Conservation (phyloP, 64 coral and sea anemone genomes). For the Montipora sp. region DNA sequence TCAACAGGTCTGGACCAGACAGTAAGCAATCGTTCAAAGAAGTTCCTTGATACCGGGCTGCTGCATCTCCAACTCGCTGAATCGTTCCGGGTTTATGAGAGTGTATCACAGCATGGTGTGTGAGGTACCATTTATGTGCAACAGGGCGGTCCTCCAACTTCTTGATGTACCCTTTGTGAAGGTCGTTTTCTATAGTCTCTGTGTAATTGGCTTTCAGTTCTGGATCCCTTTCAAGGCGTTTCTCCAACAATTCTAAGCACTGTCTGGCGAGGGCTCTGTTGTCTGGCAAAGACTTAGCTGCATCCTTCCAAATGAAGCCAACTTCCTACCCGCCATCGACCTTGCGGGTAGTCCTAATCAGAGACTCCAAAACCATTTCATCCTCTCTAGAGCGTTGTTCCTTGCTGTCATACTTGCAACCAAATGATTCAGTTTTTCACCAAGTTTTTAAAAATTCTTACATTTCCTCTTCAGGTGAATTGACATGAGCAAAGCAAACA, state of each 20-base stretch:
- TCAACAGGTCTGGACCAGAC: conserved; percentile 31
- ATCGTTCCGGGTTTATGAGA: conserved; percentile 44
- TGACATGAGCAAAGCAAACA: conserved; percentile 19
- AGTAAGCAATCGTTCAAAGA: conserved; percentile 20
- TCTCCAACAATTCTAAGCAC: conserved; percentile 14
- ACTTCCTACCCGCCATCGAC: conserved; percentile 22
- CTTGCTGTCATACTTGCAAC: too few relatives aligned
- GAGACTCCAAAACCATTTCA: not conserved
- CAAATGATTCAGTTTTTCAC: too few relatives aligned
- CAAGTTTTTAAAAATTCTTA: too few relatives aligned
- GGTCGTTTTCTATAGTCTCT: not conserved
- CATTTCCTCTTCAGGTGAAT: not conserved
- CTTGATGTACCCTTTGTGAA: conserved; percentile 16
- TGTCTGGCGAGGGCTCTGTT: conserved; percentile 1
- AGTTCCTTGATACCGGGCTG: conserved; percentile 34
- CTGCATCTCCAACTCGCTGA: conserved; percentile 28
- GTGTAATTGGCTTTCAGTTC: not conserved
- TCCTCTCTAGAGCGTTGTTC: conserved; percentile 3
- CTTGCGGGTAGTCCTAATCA: not conserved
- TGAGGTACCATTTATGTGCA: conserved; percentile 29
- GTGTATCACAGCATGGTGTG: conserved; percentile 11
- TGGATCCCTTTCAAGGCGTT: conserved; percentile 34
- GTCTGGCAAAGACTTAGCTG: not conserved
- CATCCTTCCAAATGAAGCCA: conserved; percentile 25
- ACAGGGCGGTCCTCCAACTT: not conserved